phyloP scores from a whole-genome alignment of 2,888 invertebrate species.

The Clusia tigrina region DNA sequence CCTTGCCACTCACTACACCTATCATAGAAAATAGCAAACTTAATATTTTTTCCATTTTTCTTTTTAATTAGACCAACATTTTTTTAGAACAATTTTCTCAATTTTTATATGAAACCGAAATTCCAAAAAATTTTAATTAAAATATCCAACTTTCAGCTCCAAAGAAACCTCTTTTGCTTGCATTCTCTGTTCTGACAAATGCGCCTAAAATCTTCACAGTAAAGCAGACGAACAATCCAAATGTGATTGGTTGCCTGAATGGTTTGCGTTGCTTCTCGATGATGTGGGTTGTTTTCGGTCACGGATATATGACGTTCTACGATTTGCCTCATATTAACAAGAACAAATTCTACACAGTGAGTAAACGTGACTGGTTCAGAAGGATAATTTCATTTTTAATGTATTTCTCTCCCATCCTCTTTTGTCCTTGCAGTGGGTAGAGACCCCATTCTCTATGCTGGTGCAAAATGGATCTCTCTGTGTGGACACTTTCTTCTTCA shows the following conservation, averaged over 20 bases:
- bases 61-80: background rate
- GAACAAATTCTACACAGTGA: constrained; percentile 49
- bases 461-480: constrained; percentile 66
- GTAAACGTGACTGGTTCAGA: background rate
- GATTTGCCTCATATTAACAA: constrained; percentile 58
- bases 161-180: constrained; percentile 47
- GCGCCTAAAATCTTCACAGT: constrained; percentile 63
- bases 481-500: constrained; percentile 72
- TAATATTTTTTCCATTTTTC: background rate
- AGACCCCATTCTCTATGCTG: constrained; percentile 60
- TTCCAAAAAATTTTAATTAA: background rate
- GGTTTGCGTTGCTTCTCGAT: constrained; percentile 65
- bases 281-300: constrained; percentile 66
- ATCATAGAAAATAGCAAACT: no score
- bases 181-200: constrained; percentile 65
- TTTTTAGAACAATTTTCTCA: constrained; percentile 2
- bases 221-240: constrained; percentile 52
- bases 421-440: constrained; percentile 47
- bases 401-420: background rate
- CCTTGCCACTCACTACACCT: no score
- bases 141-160: no score
- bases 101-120: background rate
- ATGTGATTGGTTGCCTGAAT: constrained; percentile 64
- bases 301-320: constrained; percentile 62
- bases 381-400: background rate